Conservation (phyloP, 2,797 vertebrate species). For the Acipenser transmontanus region DNA sequence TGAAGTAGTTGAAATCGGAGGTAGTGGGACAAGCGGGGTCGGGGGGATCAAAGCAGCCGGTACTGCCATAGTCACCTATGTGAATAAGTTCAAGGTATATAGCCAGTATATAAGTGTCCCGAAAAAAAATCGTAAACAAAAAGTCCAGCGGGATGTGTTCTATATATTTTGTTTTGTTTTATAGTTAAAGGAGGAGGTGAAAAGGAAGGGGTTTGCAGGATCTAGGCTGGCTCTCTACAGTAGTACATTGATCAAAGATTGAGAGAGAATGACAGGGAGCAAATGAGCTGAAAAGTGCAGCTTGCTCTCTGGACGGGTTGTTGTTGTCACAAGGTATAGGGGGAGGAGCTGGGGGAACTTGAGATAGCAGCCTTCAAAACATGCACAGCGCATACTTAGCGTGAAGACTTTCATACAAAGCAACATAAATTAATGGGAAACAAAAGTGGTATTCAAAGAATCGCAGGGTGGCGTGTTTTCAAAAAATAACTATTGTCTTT, state of each 20-base stretch:
- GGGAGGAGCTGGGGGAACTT: constrained; percentile 91
- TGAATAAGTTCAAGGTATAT: constrained; percentile 65
- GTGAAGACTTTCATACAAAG: constrained; percentile 16
- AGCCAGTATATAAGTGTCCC: constrained; percentile 42
- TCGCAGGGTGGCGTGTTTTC: constrained; percentile 2
- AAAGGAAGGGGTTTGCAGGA: constrained; percentile 68
- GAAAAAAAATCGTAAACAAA: constrained; percentile 44
- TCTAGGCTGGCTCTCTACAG: constrained; percentile 60
- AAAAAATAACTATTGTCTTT: background rate
- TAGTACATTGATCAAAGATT: constrained; percentile 92
- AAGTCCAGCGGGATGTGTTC: constrained; percentile 57
- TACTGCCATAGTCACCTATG: constrained; percentile 90
- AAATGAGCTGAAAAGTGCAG: constrained; percentile 94
- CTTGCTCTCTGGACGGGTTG: constrained; percentile 89
- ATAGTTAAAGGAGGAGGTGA: constrained; percentile 67
- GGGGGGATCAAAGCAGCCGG: constrained; percentile 92
- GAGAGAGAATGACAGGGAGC: constrained; percentile 87
- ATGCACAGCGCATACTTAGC: constrained; percentile 27
- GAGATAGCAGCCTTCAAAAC: constrained; percentile 58
- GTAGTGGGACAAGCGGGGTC: constrained; percentile 77
- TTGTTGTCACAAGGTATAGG: constrained; percentile 96
- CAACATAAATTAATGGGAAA: constrained; percentile 1
- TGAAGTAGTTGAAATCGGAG: constrained; percentile 77
- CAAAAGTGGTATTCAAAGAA: background rate
- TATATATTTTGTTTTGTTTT: constrained; percentile 55